These are phyloP conservation scores for Caenorhabditis wallacei DNA, from an alignment of 2,888 invertebrate species.

Conservation along the genomic window DNA sequence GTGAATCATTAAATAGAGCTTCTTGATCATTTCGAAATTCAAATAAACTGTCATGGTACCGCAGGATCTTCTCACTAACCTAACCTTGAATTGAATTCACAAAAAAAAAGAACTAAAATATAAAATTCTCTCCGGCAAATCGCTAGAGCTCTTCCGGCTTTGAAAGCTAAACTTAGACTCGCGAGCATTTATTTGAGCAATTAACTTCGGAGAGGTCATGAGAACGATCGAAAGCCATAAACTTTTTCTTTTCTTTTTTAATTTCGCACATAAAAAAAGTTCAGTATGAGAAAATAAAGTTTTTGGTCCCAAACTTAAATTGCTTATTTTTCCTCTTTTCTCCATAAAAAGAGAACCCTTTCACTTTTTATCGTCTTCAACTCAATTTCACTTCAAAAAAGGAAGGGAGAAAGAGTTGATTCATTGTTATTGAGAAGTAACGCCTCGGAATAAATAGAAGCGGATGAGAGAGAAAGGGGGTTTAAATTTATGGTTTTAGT, in stretches of 20 bases:
- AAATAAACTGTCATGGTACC: constrained; percentile 1
- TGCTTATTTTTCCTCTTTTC: constrained; percentile 17
- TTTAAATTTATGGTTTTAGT: constrained; percentile 55
- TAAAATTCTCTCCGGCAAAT: too few relatives aligned
- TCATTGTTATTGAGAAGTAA: constrained; percentile 44
- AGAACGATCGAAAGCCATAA: constrained; percentile 5
- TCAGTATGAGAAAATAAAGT: not conserved
- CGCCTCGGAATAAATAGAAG: not conserved
- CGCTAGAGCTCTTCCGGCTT: too few relatives aligned
- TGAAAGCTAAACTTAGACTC: too few relatives aligned
- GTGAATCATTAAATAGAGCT: constrained; percentile 35
- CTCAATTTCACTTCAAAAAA: constrained; percentile 17
- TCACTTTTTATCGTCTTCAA: constrained; percentile 15
- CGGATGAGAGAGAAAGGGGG: not conserved
- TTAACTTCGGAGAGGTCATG: not conserved
- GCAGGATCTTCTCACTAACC: constrained; percentile 6
- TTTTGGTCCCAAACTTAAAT: constrained; percentile 14
- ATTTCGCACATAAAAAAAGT: constrained; percentile 17
- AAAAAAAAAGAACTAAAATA: too few relatives aligned
- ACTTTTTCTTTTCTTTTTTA: constrained; percentile 1
- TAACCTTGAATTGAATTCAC: not conserved
- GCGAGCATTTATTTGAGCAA: too few relatives aligned
- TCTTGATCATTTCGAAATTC: constrained; percentile 8
- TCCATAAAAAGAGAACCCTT: constrained; percentile 12
- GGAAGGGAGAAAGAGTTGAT: constrained; percentile 17